Base-by-base conservation (phyloP, 2,797 vertebrate genomes). In the Onychomys torridus region DNA sequence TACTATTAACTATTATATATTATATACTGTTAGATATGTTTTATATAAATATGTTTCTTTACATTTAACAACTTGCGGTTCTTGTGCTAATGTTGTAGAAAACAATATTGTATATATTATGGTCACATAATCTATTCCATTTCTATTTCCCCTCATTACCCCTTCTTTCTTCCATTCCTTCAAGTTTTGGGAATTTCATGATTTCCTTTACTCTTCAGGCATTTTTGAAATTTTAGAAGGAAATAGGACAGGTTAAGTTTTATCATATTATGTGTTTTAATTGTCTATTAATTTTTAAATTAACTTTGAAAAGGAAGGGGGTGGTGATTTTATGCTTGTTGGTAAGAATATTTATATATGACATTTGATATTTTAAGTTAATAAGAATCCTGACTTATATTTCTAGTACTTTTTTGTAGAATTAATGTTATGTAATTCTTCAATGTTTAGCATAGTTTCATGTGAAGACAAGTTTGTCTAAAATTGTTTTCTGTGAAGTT, bases 61-160 rank as follows among this genome's bases (percentile, higher is more conserved):
- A 79, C 13, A n/a, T 89, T 79, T 32, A 34, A 13, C 32, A 29
- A 14, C 29, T 52, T 59, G 29, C 76, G 3, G 61, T 2, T 49
- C 40, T 73, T 11, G 17, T 17, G 37, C 40, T 40, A 73, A 11
- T 46, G 77, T 49, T 73, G 9, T 57, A 83, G 13, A 46, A 83
- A 57, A 65, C 57, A 52, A 17, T 49, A 34, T 27, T 49, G 10
- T 14, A 11, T 17, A 0, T 43, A 6, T 43, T 61, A 8, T 75
- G 37, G 25, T 65, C 9, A n/a, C 73, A 4, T 59, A 78, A 7
- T 8, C 14, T 34, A 34, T 43, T 55, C 19, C 0, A 49, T 40
- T 23, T 6, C 4, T 27, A 3, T n/a, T 69, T 34, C 9, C 0
- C 2, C 49, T 43, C 6, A 6, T 17, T 69, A 37, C 8, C 1